Evolutionary conservation across 1,140 invertebrate species (phyloP).

Genomic region (Drosophila sp.): DNA sequence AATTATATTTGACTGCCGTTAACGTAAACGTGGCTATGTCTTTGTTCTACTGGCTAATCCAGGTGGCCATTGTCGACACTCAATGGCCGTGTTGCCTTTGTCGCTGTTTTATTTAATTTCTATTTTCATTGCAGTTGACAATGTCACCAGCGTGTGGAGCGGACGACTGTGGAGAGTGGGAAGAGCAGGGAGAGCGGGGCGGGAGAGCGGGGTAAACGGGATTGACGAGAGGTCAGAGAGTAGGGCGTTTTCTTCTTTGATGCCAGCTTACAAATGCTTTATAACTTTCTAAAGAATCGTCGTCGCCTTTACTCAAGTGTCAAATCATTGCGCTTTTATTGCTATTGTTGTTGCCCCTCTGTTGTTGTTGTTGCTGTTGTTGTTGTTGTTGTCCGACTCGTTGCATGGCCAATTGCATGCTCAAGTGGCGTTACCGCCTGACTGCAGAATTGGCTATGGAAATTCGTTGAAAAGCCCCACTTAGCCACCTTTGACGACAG

Average conservation of each 20-base stretch:
- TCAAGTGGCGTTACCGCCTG: slow-evolving; percentile 58
- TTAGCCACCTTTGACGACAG: slow-evolving; percentile 4
- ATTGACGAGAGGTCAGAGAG: no score
- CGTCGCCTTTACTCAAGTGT: slow-evolving; percentile 59
- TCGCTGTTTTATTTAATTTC: slow-evolving; percentile 68
- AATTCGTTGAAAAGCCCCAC: slow-evolving; percentile 39
- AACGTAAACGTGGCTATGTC: slow-evolving; percentile 44
- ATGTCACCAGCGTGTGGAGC: slow-evolving; percentile 5
- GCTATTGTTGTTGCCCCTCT: slow-evolving; percentile 18
- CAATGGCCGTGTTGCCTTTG: slow-evolving; percentile 32
- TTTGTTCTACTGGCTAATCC: slow-evolving; percentile 64
- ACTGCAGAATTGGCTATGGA: slow-evolving; percentile 39
- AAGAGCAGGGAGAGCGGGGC: background rate
- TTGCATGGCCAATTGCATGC: slow-evolving; percentile 73
- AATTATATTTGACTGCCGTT: slow-evolving; percentile 81
- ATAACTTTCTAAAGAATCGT: slow-evolving; percentile 31
- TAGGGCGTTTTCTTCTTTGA: slow-evolving; percentile 34
- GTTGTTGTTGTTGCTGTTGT: slow-evolving; percentile 23
- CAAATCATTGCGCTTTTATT: slow-evolving; percentile 58
- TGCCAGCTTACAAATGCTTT: slow-evolving; percentile 62
- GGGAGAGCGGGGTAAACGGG: slow-evolving; percentile 18
- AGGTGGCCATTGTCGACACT: slow-evolving; percentile 62
- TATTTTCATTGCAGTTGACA: slow-evolving; percentile 60
- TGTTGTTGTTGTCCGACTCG: slow-evolving; percentile 50
- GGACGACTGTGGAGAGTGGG: no score